Conservation (phyloP, 2,888 invertebrate genomes). For the Cataglyphis cursor region DNA sequence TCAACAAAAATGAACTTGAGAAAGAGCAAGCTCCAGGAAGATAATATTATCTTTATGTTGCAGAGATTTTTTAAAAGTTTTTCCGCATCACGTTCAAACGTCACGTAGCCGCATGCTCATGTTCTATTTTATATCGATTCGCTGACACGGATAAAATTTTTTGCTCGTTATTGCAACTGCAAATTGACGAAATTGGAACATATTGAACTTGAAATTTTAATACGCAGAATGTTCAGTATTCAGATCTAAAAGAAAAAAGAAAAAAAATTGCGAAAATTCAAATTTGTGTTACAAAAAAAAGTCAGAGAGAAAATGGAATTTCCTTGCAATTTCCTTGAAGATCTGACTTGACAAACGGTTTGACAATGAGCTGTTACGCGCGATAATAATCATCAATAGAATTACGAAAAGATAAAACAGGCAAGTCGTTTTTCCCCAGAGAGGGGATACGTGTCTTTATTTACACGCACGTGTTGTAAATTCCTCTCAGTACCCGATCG, state of each 20-base stretch:
- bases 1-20: neutral
- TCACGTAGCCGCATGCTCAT: neutral
- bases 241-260: neutral
- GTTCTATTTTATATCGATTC: neutral
- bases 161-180: neutral
- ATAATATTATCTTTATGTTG: constrained; percentile 15
- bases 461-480: constrained; percentile 57
- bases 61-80: neutral
- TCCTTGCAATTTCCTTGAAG: neutral
- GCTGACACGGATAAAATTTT: neutral
- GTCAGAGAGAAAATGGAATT: neutral
- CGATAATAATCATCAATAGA: neutral
- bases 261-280: neutral
- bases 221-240: neutral
- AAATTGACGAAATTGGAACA: neutral
- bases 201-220: neutral
- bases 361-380: neutral
- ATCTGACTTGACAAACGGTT: neutral
- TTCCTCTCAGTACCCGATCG: constrained; percentile 57
- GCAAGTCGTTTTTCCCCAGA: constrained; percentile 45
- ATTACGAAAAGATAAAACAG: constrained; percentile 8
- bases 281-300: neutral
- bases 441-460: constrained; percentile 70
- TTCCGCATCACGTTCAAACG: neutral
- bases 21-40: neutral